Conservation (phyloP, 2,797 vertebrate genomes). For the Notolabrus celidotus region DNA sequence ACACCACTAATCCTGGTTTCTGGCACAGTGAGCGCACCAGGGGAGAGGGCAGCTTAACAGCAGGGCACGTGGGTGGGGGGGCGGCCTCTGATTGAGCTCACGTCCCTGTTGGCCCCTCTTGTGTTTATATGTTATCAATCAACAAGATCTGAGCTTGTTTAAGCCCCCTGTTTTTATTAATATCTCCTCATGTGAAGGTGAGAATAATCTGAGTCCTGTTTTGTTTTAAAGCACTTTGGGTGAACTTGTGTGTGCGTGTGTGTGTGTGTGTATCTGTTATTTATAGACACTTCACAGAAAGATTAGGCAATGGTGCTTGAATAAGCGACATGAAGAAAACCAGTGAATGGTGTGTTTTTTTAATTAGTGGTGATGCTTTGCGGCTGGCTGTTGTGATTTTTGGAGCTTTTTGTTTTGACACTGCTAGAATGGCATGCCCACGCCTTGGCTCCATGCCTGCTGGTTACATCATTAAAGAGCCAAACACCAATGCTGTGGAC, state of each 20-base stretch:
- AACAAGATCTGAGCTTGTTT: slow-evolving; percentile 40
- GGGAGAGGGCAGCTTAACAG: slow-evolving; percentile 70
- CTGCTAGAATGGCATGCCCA: slow-evolving; percentile 46
- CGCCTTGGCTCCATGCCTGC: slow-evolving; percentile 53
- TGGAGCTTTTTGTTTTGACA: slow-evolving; percentile 60
- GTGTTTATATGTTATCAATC: slow-evolving; percentile 46
- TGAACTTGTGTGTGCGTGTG: slow-evolving; percentile 31
- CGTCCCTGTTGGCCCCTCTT: slow-evolving; percentile 51
- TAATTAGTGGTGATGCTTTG: slow-evolving; percentile 43
- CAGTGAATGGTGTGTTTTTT: slow-evolving; percentile 37
- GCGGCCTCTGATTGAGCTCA: slow-evolving; percentile 65
- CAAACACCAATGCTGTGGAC: slow-evolving; percentile 42
- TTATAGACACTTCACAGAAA: slow-evolving; percentile 37
- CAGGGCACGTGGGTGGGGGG: slow-evolving; percentile 47
- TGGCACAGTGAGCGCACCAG: slow-evolving; percentile 49
- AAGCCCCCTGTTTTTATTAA: slow-evolving; percentile 38
- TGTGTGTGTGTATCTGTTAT: slow-evolving; percentile 44
- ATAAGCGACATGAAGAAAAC: slow-evolving; percentile 41
- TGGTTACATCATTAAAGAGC: slow-evolving; percentile 70
- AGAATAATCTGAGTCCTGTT: slow-evolving; percentile 42
- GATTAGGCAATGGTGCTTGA: slow-evolving; percentile 47
- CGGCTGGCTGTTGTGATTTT: slow-evolving; percentile 36
- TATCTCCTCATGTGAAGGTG: slow-evolving; percentile 40
- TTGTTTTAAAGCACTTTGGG: slow-evolving; percentile 22
- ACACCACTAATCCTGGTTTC: slow-evolving; percentile 74